Conservation (phyloP, 2,888 invertebrate genomes). For the Ecliptopera silaceata region DNA sequence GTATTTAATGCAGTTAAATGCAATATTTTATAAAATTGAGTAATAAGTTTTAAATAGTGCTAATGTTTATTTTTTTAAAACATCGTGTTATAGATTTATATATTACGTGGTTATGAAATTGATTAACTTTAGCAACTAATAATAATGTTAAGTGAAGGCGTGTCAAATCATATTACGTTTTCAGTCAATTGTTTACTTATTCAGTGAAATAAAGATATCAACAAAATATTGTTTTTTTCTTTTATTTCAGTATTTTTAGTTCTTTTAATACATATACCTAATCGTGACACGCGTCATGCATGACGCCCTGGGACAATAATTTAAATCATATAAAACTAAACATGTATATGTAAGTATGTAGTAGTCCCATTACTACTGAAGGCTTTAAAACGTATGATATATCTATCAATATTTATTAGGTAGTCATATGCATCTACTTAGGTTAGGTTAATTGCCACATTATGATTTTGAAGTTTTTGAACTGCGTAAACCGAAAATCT, state of each 20-base stretch:
- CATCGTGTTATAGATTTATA: constrained; percentile 80
- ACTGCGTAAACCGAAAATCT: too few relatives aligned
- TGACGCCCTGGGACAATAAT: too few relatives aligned
- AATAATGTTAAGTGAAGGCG: constrained; percentile 74
- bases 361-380: too few relatives aligned
- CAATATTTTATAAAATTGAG: constrained; percentile 82
- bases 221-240: constrained; percentile 51
- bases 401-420: too few relatives aligned
- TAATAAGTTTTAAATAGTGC: constrained; percentile 81
- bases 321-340: too few relatives aligned
- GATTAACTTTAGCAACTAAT: constrained; percentile 74
- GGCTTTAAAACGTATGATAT: too few relatives aligned
- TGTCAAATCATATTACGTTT: constrained; percentile 82
- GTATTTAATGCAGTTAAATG: constrained; percentile 83
- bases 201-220: constrained; percentile 79
- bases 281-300: too few relatives aligned
- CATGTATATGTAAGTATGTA: too few relatives aligned
- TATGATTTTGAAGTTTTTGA: too few relatives aligned
- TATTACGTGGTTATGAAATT: constrained; percentile 79
- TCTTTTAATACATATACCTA: too few relatives aligned
- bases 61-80: constrained; percentile 83
- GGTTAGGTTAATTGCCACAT: too few relatives aligned
- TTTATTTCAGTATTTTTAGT: constrained; percentile 36
- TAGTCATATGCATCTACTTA: too few relatives aligned
- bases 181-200: constrained; percentile 81